Conservation (phyloP, 2,888 invertebrate genomes). For the Chymomyza fuscimana region DNA sequence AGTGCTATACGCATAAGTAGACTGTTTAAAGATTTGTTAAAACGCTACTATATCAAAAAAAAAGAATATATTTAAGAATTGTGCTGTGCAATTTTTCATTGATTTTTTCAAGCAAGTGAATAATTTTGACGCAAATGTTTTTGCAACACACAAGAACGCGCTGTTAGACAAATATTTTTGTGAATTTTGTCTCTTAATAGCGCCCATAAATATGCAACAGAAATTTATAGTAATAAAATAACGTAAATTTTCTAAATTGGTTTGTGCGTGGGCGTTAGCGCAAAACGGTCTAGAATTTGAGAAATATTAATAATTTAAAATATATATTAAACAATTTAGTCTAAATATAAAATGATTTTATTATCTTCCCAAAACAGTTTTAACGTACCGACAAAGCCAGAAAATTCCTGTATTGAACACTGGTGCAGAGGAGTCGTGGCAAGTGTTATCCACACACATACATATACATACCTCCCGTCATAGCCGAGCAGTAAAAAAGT, state of each 20-base stretch:
- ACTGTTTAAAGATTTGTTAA: not conserved
- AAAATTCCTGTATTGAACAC: constrained; percentile 51
- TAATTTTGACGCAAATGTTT: constrained; percentile 28
- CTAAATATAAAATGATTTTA: not conserved
- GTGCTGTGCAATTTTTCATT: constrained; percentile 71
- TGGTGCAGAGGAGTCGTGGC: constrained; percentile 65
- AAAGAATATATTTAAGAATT: constrained; percentile 15
- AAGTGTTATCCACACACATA: constrained; percentile 60
- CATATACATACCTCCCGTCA: constrained; percentile 26
- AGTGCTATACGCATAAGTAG: constrained; percentile 12
- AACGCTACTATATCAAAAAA: constrained; percentile 13
- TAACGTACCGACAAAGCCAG: constrained; percentile 51
- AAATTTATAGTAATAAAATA: constrained; percentile 11
- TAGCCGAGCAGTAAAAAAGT: not conserved
- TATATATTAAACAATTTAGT: not conserved
- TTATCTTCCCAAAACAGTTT: constrained; percentile 40
- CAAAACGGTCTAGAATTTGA: not conserved
- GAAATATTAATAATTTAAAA: not conserved
- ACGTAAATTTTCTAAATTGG: not conserved
- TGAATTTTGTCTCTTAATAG: constrained; percentile 12
- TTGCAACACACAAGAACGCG: not conserved
- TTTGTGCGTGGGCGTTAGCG: constrained; percentile 16
- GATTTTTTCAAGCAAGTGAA: constrained; percentile 59
- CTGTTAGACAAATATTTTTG: constrained; percentile 9
- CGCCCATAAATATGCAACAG: constrained; percentile 39